Evolutionary conservation across 1,140 invertebrate genomes (phyloP).

Genomic region (Ctenoplectra terminalis): DNA sequence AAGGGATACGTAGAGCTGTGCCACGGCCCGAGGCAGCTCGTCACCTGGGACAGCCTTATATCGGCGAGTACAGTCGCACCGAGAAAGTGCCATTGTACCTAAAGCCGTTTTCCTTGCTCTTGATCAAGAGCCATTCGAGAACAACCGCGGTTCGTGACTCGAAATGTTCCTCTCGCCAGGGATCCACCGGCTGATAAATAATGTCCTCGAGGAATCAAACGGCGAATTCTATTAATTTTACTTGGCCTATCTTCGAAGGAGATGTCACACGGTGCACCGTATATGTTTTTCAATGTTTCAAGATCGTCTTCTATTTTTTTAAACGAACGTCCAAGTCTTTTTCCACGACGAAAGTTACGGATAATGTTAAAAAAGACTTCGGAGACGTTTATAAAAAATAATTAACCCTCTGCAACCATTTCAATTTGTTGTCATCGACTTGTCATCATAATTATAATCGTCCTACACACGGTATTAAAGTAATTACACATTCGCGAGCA

Average conservation of each 20-base stretch:
- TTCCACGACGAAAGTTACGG: no score
- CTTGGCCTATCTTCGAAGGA: background rate
- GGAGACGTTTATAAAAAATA: no score
- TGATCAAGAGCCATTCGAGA: constrained; percentile 63
- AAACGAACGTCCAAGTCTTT: no score
- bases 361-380: no score
- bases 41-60: constrained; percentile 81
- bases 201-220: constrained; percentile 21
- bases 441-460: no score
- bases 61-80: constrained; percentile 78
- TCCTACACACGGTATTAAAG: no score
- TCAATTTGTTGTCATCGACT: no score
- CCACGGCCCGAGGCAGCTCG: constrained; percentile 80
- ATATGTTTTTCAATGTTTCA: no score
- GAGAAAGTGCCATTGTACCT: constrained; percentile 73
- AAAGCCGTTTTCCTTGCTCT: constrained; percentile 67
- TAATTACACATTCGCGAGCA: no score
- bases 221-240: background rate
- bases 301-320: no score
- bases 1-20: constrained; percentile 77
- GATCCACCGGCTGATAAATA: constrained; percentile 22
- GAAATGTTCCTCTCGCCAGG: constrained; percentile 24
- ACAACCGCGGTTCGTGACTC: constrained; percentile 48
- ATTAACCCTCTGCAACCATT: no score
- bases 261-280: no score